A percentile compares a stretch with the other conserved stretches of the same genome.
Conservation (phyloP, 2,113 vertebrate genomes). For the Hypocryptadius cinnamomeus region DNA sequence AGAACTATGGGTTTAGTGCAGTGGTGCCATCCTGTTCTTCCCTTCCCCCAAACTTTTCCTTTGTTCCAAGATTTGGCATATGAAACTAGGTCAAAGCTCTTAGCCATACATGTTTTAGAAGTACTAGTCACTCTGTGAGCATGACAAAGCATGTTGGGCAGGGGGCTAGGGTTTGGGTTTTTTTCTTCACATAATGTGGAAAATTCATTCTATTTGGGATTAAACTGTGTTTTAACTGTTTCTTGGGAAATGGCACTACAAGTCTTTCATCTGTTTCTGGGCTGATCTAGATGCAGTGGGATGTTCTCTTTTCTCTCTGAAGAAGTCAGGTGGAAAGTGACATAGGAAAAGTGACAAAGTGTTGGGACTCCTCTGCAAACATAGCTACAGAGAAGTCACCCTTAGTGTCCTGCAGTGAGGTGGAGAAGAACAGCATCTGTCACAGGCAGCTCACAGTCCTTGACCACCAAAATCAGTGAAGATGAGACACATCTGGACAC, state of each 20-base stretch:
- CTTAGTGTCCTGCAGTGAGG: background rate
- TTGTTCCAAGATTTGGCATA: background rate
- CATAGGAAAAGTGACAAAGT: background rate
- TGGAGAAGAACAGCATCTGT: background rate
- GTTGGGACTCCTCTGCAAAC: background rate
- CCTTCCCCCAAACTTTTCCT: background rate
- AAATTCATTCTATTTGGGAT: background rate
- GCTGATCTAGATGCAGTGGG: background rate
- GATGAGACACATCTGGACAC: background rate
- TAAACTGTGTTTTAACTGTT: background rate
- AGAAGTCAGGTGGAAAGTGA: too few species aligned
- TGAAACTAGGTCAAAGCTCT: background rate
- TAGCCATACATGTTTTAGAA: background rate
- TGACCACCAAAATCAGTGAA: background rate
- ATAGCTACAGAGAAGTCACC: background rate
- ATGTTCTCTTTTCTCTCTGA: background rate
- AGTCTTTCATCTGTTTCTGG: background rate
- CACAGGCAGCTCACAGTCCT: background rate
- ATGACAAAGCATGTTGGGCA: background rate
- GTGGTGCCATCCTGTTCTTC: background rate
- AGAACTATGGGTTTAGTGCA: background rate
- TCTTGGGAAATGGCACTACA: background rate
- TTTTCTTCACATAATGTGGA: background rate
- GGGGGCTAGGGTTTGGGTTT: rapidly evolving
- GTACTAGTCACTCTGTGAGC: background rate